Evolutionary conservation across 1,140 invertebrate species (phyloP), one percentile per base, ranked within the genome.

Genomic region (Pseudomyrmex sp.): DNA sequence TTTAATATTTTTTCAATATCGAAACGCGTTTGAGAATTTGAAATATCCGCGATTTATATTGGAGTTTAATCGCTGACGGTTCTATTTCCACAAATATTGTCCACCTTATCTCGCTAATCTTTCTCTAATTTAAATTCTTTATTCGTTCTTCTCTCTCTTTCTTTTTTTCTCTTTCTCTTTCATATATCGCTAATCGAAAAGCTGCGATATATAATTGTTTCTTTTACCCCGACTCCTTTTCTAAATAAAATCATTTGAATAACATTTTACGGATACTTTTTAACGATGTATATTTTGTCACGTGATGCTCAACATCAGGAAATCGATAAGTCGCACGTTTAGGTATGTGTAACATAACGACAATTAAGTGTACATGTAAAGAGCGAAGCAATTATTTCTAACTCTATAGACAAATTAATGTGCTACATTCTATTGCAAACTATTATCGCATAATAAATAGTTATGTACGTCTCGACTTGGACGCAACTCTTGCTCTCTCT

Each of bases 331-430:
- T 85, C 87, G 87, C 86, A 74, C 69, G 68, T 89, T 35, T 89
- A 89, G 75, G 52, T 84, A 89, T 79, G 72, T 68, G 76, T 89
- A 89, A 82, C 66, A 82, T 89, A 89, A 80, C 75, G 84, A 88
- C 80, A 75, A 89, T 89, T 89, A 83, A 88, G 84, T 88, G 79
- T 88, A 86, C 85, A 84, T 89, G 56, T 89, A 82, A 85, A 70
- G 69, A 69, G 69, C 73, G 83, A 90, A 85, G 66, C 82, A 88
- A 79, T 89, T 89, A 87, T 88, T 83, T 89, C 77, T 87, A 90
- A 88, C 75, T 87, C 86, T 90, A 88, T 90, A 90, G 86, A 85
- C 84, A 75, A 75, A 91, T 91, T 80, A 89, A 89, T 91, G 88
- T 91, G 86, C 82, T 85, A 88, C 82, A 66, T 87, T 87, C 86